Evolutionary conservation across 1,140 invertebrate species (phyloP).

Genomic region (Drosophila paulistorum): DNA sequence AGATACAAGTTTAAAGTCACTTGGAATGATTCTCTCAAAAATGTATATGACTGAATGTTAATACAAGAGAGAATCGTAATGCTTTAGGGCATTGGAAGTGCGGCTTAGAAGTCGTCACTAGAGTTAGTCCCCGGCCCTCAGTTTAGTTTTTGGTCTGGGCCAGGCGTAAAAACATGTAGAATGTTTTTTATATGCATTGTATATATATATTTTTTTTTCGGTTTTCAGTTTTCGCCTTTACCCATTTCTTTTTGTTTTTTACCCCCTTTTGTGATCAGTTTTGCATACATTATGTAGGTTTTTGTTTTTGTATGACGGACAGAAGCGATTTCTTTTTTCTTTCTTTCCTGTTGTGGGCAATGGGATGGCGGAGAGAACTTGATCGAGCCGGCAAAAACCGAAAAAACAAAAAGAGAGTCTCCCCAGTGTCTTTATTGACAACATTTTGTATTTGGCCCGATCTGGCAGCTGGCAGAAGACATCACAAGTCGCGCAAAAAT

Average conservation of each 20-base stretch:
- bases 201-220: slow-evolving; percentile 18
- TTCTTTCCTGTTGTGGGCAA: background rate
- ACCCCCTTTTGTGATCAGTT: slow-evolving; percentile 37
- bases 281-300: slow-evolving; percentile 34
- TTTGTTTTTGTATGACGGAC: slow-evolving; percentile 5
- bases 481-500: slow-evolving; percentile 14
- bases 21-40: no score
- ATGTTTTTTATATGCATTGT: slow-evolving; percentile 42
- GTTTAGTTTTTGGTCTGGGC: slow-evolving; percentile 26
- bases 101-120: background rate
- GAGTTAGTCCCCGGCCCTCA: background rate
- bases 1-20: no score
- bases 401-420: background rate
- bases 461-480: slow-evolving; percentile 3
- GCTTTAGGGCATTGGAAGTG: background rate
- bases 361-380: background rate
- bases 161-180: slow-evolving; percentile 39
- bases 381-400: background rate
- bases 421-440: slow-evolving; percentile 52
- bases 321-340: slow-evolving; percentile 67
- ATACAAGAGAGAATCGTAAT: no score
- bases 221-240: slow-evolving; percentile 23
- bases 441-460: slow-evolving; percentile 30
- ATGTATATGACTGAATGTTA: no score
- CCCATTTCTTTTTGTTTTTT: slow-evolving; percentile 41